These are phyloP conservation scores for Tanypteryx hageni DNA, from an alignment of 2,888 invertebrate species.

Conservation along the genomic window DNA sequence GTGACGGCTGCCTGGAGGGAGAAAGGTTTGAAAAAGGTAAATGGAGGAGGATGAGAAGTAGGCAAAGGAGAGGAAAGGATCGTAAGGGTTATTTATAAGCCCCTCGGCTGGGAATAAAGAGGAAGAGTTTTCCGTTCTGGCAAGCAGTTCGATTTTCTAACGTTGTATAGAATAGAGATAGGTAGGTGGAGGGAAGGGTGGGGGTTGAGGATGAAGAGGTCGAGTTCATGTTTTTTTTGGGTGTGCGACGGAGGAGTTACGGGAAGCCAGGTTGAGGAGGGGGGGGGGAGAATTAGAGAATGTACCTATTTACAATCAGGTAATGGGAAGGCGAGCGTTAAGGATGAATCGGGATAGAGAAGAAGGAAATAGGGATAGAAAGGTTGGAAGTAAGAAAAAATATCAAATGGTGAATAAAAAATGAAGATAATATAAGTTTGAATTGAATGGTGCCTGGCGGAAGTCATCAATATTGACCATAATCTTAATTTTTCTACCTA, in stretches of 20 bases:
- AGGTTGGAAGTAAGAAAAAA: no score
- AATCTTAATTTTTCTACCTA: no score
- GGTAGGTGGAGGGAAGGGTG: background rate
- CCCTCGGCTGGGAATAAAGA: slow-evolving; percentile 26
- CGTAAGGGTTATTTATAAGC: slow-evolving; percentile 44
- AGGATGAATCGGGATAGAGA: no score
- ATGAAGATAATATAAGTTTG: no score
- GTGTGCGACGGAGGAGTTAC: background rate
- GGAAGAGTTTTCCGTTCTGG: slow-evolving; percentile 16
- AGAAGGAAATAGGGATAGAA: no score
- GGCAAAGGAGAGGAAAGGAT: slow-evolving; percentile 9
- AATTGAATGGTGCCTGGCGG: no score
- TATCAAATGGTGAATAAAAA: no score
- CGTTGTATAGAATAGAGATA: slow-evolving; percentile 26
- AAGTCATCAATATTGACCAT: no score
- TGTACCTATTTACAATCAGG: background rate
- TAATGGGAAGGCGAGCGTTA: no score
- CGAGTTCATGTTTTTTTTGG: background rate
- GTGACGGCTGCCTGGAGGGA: background rate
- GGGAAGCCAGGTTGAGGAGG: background rate
- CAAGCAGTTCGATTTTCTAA: slow-evolving; percentile 26
- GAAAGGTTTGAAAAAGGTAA: background rate
- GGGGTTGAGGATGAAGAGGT: background rate
- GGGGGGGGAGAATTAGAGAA: background rate
- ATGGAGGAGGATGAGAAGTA: background rate